phyloP scores from a whole-genome alignment of 2,113 vertebrate species.

The Triplophysa siluroides region DNA sequence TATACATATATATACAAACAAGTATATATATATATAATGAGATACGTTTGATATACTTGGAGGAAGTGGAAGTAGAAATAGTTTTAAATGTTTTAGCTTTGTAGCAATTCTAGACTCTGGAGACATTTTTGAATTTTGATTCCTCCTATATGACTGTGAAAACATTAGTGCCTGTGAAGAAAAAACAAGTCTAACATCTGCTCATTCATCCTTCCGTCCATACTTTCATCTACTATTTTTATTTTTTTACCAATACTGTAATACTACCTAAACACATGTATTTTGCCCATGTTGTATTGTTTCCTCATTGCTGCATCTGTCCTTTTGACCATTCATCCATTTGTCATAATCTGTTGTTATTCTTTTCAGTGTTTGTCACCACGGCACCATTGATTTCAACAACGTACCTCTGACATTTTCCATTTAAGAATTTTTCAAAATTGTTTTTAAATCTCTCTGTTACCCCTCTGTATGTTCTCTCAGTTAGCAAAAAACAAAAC shows the following conservation, averaged over 20 bases:
- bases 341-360: not conserved
- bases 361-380: not conserved
- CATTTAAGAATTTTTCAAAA: conserved; percentile 43
- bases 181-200: conserved; percentile 75
- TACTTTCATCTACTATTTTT: conserved; percentile 17
- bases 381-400: conserved; percentile 29
- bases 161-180: conserved; percentile 86
- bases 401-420: conserved; percentile 55
- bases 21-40: conserved; percentile 52
- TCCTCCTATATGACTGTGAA: conserved; percentile 86
- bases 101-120: conserved; percentile 80
- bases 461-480: conserved; percentile 69
- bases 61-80: conserved; percentile 79
- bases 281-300: conserved; percentile 6
- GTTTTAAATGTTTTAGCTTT: conserved; percentile 86
- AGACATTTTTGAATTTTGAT: conserved; percentile 80
- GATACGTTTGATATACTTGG: conserved; percentile 79
- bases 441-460: conserved; percentile 50
- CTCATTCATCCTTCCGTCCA: conserved; percentile 48
- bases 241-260: conserved; percentile 20
- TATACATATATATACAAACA: conserved; percentile 60
- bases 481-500: conserved; percentile 80
- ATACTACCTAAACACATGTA: conserved; percentile 46
- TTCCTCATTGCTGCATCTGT: not conserved
- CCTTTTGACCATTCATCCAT: conserved; percentile 24